Evolutionary conservation across 92 coral and sea anemone genomes (phyloP).

Genomic region (Epizoanthus scotinus): DNA sequence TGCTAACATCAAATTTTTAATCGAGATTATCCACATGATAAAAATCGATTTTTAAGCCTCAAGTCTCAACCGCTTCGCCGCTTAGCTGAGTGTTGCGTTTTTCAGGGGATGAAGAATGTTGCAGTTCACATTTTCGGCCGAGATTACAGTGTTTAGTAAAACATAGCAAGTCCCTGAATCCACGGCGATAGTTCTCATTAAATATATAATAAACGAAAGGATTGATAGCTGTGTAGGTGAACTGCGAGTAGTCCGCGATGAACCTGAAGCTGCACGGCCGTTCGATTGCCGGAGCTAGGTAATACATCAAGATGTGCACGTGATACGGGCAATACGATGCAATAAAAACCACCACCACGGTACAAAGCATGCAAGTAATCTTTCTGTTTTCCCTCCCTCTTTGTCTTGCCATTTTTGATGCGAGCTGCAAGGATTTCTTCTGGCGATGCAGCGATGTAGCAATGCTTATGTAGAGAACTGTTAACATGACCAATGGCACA

Average conservation of each 20-base stretch:
- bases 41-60: no score
- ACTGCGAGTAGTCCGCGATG: constrained; percentile 39
- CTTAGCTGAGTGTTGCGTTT: neutral
- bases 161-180: constrained; percentile 7
- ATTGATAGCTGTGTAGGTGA: constrained; percentile 26
- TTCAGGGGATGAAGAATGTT: neutral
- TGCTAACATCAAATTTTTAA: no score
- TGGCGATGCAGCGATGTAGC: constrained; percentile 32
- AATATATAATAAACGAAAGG: constrained; percentile 31
- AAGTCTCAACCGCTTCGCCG: no score
- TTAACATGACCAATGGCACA: constrained; percentile 11
- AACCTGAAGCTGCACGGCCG: constrained; percentile 32
- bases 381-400: constrained; percentile 24
- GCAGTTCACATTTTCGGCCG: no score
- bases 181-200: constrained; percentile 24
- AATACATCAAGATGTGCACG: constrained; percentile 25
- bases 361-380: constrained; percentile 11
- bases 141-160: neutral
- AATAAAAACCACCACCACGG: constrained; percentile 21
- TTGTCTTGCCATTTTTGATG: constrained; percentile 14
- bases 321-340: constrained; percentile 26
- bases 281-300: constrained; percentile 6
- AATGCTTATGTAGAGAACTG: constrained; percentile 13
- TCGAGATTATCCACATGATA: no score
- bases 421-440: constrained; percentile 28